These are phyloP conservation scores for Omphaloscelis lunosa DNA, from an alignment of 2,888 invertebrate genomes.

Conservation along the genomic window DNA sequence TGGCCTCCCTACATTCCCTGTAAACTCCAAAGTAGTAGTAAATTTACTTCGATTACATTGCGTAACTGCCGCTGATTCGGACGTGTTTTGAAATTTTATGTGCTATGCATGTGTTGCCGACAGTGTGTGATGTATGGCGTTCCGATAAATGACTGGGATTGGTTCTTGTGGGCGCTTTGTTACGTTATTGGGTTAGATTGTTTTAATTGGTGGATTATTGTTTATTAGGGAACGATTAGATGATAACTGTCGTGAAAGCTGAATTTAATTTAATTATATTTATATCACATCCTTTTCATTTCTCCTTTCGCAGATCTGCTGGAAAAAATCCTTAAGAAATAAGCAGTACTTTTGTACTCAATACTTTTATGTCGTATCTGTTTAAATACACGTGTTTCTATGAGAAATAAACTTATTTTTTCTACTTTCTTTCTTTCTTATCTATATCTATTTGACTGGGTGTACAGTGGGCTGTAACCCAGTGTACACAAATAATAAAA, in stretches of 20 bases:
- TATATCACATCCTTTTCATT: no score
- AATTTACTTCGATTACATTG: slow-evolving; percentile 65
- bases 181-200: slow-evolving; percentile 3
- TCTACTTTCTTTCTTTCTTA: no score
- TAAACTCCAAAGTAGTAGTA: slow-evolving; percentile 44
- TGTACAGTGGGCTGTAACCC: no score
- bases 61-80: slow-evolving; percentile 58
- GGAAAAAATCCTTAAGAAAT: no score
- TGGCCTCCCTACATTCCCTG: slow-evolving; percentile 28
- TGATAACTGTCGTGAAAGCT: neutral
- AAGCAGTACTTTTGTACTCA: no score
- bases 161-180: slow-evolving; percentile 1
- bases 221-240: neutral
- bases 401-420: no score
- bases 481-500: no score
- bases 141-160: slow-evolving; percentile 43
- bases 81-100: slow-evolving; percentile 69
- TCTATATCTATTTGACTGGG: no score
- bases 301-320: no score
- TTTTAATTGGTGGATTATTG: neutral
- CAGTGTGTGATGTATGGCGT: slow-evolving; percentile 36
- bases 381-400: no score
- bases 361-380: no score
- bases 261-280: neutral
- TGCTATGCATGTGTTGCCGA: slow-evolving; percentile 52